phyloP scores from a whole-genome alignment of 30 jellyfish, hydroid and myxozoan genomes.

The Nemopilema nomurai region DNA sequence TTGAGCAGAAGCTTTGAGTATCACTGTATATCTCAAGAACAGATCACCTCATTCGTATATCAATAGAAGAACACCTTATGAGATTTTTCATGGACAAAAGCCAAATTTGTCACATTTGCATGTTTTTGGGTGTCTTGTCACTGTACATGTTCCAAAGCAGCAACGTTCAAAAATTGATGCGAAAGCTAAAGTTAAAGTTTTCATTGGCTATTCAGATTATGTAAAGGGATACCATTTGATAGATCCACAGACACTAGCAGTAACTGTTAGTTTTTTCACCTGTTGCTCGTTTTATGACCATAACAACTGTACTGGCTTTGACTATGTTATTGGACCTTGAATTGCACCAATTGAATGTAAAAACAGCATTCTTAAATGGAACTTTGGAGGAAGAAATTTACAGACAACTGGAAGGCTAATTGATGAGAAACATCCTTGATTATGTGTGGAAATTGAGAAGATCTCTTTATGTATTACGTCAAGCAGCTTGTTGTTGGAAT shows the following conservation, averaged over 20 bases:
- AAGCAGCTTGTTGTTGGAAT: slow-evolving; percentile 13
- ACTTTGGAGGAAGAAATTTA: neutral
- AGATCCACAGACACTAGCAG: slow-evolving; percentile 11
- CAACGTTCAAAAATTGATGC: slow-evolving; percentile 20
- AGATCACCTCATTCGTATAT: slow-evolving; percentile 7
- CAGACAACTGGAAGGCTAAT: slow-evolving; percentile 6
- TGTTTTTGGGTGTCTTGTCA: slow-evolving; percentile 40
- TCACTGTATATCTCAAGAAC: slow-evolving; percentile 16
- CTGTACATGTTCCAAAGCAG: slow-evolving; percentile 48
- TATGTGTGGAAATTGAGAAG: slow-evolving; percentile 12
- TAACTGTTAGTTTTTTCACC: slow-evolving; percentile 21
- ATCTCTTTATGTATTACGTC: slow-evolving; percentile 11
- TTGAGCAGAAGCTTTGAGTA: slow-evolving; percentile 46
- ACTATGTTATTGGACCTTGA: slow-evolving; percentile 23
- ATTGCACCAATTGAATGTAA: slow-evolving; percentile 8
- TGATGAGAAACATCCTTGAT: neutral
- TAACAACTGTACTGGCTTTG: slow-evolving; percentile 16
- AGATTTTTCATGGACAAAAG: slow-evolving; percentile 17
- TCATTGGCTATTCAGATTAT: slow-evolving; percentile 50
- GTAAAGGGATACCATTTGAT: slow-evolving; percentile 24
- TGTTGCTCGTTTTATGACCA: slow-evolving; percentile 15
- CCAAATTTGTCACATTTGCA: slow-evolving; percentile 29
- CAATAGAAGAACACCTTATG: slow-evolving; percentile 35
- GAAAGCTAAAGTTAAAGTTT: slow-evolving; percentile 13
- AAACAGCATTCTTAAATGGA: slow-evolving; percentile 5